These are phyloP conservation scores for Atractosteus spatula DNA, from an alignment of 2,113 vertebrate genomes.

Conservation along the genomic window DNA sequence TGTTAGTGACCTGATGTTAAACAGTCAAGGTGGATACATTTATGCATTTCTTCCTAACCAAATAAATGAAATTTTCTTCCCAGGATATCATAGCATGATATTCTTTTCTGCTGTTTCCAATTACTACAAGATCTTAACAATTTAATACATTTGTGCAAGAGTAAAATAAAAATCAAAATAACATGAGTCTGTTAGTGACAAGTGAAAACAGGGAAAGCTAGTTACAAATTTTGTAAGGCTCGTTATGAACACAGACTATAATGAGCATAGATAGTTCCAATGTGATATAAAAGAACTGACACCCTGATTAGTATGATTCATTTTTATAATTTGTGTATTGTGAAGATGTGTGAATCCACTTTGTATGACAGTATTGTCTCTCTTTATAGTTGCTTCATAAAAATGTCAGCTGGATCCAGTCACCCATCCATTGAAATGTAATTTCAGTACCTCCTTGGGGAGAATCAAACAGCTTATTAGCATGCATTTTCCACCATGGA, in stretches of 20 bases:
- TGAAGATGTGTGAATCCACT: neutral
- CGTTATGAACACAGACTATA: neutral
- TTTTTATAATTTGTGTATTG: neutral
- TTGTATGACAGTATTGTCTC: neutral
- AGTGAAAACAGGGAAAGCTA: neutral
- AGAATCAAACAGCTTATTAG: neutral
- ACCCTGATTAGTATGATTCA: neutral
- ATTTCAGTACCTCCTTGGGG: conserved; percentile 1
- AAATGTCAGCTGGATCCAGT: neutral
- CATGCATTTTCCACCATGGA: neutral
- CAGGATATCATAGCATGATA: no score
- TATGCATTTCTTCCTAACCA: no score
- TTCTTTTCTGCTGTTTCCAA: no score
- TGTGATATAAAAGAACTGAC: neutral
- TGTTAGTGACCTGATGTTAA: no score
- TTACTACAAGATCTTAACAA: no score
- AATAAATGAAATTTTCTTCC: no score
- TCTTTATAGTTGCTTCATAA: neutral
- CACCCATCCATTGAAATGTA: no score
- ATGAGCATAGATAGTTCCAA: neutral
- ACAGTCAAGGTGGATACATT: no score
- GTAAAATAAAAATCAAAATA: no score
- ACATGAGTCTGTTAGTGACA: neutral
- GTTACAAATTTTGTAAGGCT: neutral
- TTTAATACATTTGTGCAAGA: no score